Evolutionary conservation across 2,113 vertebrate species (phyloP).

Genomic region (Sinosuthora webbiana): DNA sequence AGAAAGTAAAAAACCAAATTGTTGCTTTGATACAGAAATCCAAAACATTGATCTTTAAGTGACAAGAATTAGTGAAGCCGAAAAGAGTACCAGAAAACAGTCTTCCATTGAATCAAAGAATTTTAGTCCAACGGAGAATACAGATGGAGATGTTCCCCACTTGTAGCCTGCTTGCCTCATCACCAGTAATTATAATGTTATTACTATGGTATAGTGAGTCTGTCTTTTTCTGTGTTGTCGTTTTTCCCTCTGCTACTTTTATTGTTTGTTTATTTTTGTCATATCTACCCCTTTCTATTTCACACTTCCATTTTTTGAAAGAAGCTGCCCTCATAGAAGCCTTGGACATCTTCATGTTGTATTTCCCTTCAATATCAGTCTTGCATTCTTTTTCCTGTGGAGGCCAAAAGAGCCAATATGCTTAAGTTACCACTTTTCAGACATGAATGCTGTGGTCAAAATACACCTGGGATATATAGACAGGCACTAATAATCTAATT

Average conservation of each 20-base stretch:
- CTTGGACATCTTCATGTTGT: conserved; percentile 24
- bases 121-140: conserved; percentile 44
- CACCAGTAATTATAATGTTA: conserved; percentile 58
- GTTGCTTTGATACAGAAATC: conserved; percentile 48
- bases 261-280: neutral
- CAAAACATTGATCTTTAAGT: conserved; percentile 51
- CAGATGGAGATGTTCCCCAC: conserved; percentile 49
- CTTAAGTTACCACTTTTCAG: conserved; percentile 27
- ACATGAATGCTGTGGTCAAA: conserved; percentile 51
- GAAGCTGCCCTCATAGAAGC: conserved; percentile 7
- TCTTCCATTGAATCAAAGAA: conserved; percentile 45
- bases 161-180: conserved; percentile 60
- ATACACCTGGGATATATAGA: conserved; percentile 26
- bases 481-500: conserved; percentile 14
- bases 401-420: conserved; percentile 49
- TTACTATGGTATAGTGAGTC: conserved; percentile 52
- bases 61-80: conserved; percentile 53
- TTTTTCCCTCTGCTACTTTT: neutral
- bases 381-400: neutral
- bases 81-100: conserved; percentile 45
- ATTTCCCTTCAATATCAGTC: neutral
- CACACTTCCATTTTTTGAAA: neutral
- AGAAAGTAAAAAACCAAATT: neutral
- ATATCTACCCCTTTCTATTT: conserved; percentile 4
- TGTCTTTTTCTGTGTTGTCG: neutral